Evolutionary conservation across 2,797 vertebrate species (phyloP).

Genomic region (Gephyroberyx darwinii): DNA sequence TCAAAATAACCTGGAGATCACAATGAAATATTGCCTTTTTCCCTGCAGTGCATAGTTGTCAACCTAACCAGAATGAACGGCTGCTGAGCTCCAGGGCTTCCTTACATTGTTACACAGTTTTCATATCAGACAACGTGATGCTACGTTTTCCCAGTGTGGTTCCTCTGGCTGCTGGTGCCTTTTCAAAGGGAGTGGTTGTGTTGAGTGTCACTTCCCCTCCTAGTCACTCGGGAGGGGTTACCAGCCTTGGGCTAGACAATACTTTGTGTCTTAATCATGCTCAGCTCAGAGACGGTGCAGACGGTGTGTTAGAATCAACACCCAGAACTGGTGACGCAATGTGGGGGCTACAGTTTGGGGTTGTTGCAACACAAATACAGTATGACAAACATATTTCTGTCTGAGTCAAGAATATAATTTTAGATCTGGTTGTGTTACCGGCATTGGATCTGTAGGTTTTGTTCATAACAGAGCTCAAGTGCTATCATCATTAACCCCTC

Average conservation of each 20-base stretch:
- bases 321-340: constrained; percentile 25
- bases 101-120: constrained; percentile 8
- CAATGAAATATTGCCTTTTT: neutral
- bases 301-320: constrained; percentile 43
- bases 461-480: neutral
- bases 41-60: neutral
- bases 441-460: too few species aligned
- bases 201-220: constrained; percentile 64
- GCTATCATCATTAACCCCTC: neutral
- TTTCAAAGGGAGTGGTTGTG: constrained; percentile 56
- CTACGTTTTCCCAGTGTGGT: constrained; percentile 36
- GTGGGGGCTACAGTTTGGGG: neutral
- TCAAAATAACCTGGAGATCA: neutral
- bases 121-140: constrained; percentile 13
- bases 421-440: neutral
- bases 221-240: constrained; percentile 28
- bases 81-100: neutral
- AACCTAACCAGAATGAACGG: constrained; percentile 11
- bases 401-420: too few species aligned
- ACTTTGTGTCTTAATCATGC: too few species aligned
- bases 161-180: constrained; percentile 23
- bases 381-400: too few species aligned
- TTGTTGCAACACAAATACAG: neutral
- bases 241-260: constrained; percentile 21
- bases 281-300: constrained; percentile 20